Conservation (phyloP, 2,888 invertebrate genomes). For the Caenorhabditis sulstoni region DNA sequence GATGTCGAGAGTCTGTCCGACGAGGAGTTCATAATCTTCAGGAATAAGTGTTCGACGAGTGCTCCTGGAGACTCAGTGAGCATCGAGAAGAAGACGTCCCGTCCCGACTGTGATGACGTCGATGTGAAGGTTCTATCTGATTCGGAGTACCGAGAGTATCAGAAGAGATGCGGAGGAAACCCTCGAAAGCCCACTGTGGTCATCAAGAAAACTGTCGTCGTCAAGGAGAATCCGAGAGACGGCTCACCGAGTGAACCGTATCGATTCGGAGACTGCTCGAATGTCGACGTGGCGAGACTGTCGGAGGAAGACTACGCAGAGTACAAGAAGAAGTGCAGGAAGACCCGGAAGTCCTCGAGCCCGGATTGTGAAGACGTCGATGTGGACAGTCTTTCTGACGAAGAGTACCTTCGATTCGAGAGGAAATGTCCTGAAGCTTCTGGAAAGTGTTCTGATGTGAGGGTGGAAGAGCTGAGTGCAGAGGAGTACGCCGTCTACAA, state of each 20-base stretch:
- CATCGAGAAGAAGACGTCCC: conserved; percentile 18
- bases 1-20: conserved; percentile 17
- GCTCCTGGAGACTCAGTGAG: neutral
- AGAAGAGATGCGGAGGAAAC: conserved; percentile 9
- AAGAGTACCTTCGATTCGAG: conserved; percentile 13
- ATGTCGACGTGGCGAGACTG: conserved; percentile 20
- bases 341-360: conserved; percentile 4
- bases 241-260: neutral
- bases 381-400: conserved; percentile 6
- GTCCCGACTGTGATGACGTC: conserved; percentile 23
- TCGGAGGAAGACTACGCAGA: conserved; percentile 19
- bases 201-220: neutral
- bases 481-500: no score
- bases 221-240: conserved; percentile 11
- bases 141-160: conserved; percentile 5
- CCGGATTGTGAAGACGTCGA: conserved; percentile 22
- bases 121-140: conserved; percentile 17
- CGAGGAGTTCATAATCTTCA: conserved; percentile 15
- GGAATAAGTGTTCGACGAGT: conserved; percentile 9
- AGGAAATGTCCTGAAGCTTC: conserved; percentile 5
- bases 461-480: neutral
- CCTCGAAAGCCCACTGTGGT: neutral
- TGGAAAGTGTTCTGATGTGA: no score
- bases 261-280: conserved; percentile 8
- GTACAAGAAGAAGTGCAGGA: conserved; percentile 24